Evolutionary conservation across 2,113 vertebrate genomes (phyloP).

Genomic region (Macroglossus sobrinus): DNA sequence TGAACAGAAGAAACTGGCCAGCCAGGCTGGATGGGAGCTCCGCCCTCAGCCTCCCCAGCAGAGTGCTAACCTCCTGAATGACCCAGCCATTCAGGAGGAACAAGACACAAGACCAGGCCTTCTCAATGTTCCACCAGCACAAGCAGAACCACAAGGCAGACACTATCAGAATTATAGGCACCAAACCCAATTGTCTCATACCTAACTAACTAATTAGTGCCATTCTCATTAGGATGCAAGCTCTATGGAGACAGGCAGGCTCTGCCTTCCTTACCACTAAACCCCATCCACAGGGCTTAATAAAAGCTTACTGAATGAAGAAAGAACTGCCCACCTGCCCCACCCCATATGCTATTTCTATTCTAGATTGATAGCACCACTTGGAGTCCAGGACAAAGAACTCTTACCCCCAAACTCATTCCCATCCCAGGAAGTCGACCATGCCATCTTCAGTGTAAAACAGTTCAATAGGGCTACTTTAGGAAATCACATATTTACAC

Average conservation of each 20-base stretch:
- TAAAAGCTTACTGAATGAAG: background rate
- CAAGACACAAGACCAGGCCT: background rate
- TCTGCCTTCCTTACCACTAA: background rate
- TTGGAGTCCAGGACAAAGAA: background rate
- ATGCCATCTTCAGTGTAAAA: background rate
- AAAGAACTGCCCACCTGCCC: background rate
- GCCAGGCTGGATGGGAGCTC: background rate
- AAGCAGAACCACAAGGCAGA: background rate
- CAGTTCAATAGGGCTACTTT: background rate
- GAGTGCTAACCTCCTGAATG: background rate
- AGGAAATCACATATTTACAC: background rate
- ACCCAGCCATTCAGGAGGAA: background rate
- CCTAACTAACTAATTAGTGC: background rate
- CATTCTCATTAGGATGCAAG: background rate
- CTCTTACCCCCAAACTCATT: background rate
- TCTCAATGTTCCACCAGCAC: background rate
- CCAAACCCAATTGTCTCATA: background rate
- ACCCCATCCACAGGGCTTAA: background rate
- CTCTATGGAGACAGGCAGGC: background rate
- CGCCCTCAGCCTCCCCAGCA: background rate
- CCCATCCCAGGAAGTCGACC: background rate
- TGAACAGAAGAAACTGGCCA: background rate
- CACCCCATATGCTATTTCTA: background rate
- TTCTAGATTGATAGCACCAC: background rate
- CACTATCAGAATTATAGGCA: background rate